phyloP scores from a whole-genome alignment of 2,797 vertebrate species.

The Spheniscus humboldti region DNA sequence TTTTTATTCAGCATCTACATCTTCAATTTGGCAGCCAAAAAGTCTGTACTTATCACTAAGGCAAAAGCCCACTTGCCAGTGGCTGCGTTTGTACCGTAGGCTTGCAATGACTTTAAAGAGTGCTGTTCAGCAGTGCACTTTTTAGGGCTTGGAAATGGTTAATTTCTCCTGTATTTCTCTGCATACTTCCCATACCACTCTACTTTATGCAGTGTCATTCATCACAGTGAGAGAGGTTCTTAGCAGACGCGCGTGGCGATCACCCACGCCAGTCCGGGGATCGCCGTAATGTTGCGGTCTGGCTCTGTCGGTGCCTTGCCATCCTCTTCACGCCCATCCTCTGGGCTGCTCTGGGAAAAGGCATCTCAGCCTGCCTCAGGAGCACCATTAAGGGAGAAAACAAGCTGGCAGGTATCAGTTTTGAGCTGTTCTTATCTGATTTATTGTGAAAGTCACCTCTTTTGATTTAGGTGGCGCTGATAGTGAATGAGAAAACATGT shows the following conservation, averaged over 20 bases:
- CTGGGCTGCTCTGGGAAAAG: background rate
- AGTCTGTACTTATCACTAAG: fast-evolving
- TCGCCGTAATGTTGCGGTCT: background rate
- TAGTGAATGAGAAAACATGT: conserved; percentile 55
- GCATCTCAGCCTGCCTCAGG: conserved; percentile 29
- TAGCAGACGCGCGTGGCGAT: background rate
- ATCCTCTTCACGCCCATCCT: conserved; percentile 2
- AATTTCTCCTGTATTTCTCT: conserved; percentile 20
- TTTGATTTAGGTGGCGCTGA: conserved; percentile 65
- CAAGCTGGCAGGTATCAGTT: conserved; percentile 61
- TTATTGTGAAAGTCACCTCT: conserved; percentile 65
- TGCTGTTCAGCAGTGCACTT: background rate
- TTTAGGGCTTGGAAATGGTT: background rate
- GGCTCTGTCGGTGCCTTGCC: background rate
- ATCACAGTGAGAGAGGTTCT: background rate
- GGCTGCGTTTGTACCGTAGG: background rate
- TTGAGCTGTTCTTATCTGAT: conserved; percentile 60
- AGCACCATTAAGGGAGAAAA: conserved; percentile 53
- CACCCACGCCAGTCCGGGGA: background rate
- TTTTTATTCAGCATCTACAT: background rate
- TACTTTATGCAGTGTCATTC: background rate
- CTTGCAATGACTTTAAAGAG: fast-evolving
- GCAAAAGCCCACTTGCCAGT: background rate
- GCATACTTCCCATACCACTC: background rate
- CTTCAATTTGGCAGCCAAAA: background rate